These are phyloP conservation scores for Oncorhynchus masou DNA, from an alignment of 2,113 vertebrate species.

Conservation along the genomic window DNA sequence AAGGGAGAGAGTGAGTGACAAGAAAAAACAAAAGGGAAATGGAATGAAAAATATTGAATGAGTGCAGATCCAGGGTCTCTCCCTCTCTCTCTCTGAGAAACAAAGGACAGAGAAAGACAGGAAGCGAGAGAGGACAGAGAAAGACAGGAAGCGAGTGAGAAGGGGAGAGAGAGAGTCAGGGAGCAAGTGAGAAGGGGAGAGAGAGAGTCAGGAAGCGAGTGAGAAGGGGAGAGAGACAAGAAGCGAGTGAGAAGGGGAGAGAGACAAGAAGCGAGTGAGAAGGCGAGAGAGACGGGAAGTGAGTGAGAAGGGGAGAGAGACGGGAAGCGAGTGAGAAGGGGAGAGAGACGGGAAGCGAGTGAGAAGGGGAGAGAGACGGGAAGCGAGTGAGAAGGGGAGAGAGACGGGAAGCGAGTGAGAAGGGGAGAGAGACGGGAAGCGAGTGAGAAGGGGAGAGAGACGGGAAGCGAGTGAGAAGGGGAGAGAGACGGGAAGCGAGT, in stretches of 20 bases:
- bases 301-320: neutral
- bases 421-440: neutral
- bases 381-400: neutral
- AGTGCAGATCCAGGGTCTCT: neutral
- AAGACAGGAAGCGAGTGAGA: neutral
- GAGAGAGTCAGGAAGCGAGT: neutral
- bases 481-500: neutral
- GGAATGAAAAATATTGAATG: conserved; percentile 2
- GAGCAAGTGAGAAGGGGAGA: neutral
- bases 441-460: neutral
- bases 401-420: no score
- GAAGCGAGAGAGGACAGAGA: neutral
- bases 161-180: neutral
- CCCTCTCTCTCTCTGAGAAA: conserved; percentile 21
- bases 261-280: neutral
- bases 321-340: neutral
- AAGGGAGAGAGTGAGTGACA: neutral
- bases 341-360: neutral
- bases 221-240: neutral
- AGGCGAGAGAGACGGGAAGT: neutral
- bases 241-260: no score
- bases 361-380: neutral
- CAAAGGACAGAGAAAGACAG: neutral
- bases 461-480: no score
- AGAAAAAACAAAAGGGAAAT: neutral